Conservation (phyloP, 2,797 vertebrate genomes). For the Enteromius trimaculatus region DNA sequence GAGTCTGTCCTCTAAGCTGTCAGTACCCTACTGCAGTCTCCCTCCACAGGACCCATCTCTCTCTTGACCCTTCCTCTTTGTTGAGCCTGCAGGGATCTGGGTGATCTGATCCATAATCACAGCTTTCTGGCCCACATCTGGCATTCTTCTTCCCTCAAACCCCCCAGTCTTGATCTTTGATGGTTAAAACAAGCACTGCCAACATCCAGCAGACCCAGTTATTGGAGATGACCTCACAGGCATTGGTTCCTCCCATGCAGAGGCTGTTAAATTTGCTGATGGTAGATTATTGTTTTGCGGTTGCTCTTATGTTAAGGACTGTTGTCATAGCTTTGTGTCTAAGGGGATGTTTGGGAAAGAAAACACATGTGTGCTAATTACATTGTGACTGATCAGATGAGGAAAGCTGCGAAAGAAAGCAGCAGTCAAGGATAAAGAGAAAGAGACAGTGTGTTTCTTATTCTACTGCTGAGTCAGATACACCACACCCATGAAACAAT, state of each 20-base stretch:
- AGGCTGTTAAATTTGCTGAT: conserved; percentile 25
- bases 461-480: conserved; percentile 19
- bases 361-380: conserved; percentile 49
- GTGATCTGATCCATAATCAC: conserved; percentile 51
- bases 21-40: conserved; percentile 41
- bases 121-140: conserved; percentile 40
- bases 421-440: conserved; percentile 17
- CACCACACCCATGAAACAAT: conserved; percentile 43
- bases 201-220: conserved; percentile 35
- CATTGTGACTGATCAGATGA: conserved; percentile 30
- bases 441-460: conserved; percentile 19
- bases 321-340: conserved; percentile 33
- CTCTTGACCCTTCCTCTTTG: conserved; percentile 52
- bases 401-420: conserved; percentile 18
- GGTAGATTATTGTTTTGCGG: conserved; percentile 16
- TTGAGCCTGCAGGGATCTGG: conserved; percentile 28
- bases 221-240: conserved; percentile 49
- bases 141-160: conserved; percentile 15
- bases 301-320: conserved; percentile 37
- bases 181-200: conserved; percentile 51
- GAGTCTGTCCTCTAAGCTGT: conserved; percentile 53
- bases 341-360: conserved; percentile 36
- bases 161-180: conserved; percentile 34
- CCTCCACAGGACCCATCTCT: conserved; percentile 40
- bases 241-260: conserved; percentile 12